phyloP scores from a whole-genome alignment of 2,113 vertebrate genomes.

The Mastomys natalensis region DNA sequence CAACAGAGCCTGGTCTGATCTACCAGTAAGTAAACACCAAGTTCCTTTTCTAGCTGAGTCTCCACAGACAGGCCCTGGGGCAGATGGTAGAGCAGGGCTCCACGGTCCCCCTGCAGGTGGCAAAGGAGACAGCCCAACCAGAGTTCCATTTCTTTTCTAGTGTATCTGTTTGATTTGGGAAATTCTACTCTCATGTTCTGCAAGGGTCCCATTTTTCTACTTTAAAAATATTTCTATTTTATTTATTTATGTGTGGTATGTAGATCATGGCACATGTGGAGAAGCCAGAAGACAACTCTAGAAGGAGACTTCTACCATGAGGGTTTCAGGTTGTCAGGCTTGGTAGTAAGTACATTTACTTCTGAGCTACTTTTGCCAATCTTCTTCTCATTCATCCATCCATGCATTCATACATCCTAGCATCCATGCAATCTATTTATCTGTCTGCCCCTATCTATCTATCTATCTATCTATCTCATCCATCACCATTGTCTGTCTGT shows the following conservation, averaged over 20 bases:
- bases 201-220: background rate
- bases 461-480: background rate
- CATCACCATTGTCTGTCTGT: too few species aligned
- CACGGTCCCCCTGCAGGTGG: background rate
- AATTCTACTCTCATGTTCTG: background rate
- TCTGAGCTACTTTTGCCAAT: background rate
- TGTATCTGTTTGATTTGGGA: background rate
- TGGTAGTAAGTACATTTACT: background rate
- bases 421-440: background rate
- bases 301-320: too few species aligned
- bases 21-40: background rate
- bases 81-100: background rate
- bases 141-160: rapidly evolving
- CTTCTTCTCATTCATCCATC: too few species aligned
- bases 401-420: too few species aligned
- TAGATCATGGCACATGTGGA: background rate
- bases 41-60: background rate
- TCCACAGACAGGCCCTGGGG: background rate
- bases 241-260: background rate
- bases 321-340: background rate
- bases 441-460: background rate
- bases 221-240: background rate
- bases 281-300: background rate
- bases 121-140: background rate
- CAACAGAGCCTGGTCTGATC: background rate